Conservation (phyloP, 2,113 vertebrate species). For the Microcebus murinus region DNA sequence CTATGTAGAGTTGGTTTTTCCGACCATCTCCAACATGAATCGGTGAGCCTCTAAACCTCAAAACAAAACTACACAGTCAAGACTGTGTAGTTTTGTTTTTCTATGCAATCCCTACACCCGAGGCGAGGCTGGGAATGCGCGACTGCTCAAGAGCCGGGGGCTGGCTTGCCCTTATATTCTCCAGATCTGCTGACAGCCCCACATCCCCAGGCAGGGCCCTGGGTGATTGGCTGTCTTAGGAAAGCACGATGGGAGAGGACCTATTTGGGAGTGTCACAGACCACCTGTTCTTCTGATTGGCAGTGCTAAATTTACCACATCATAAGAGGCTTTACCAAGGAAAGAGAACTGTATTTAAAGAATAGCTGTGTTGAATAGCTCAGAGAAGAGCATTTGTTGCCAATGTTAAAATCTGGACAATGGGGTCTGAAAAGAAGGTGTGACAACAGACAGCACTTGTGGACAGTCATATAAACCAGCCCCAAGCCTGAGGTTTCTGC, state of each 20-base stretch:
- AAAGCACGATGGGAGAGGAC: conserved; percentile 85
- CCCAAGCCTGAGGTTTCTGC: neutral
- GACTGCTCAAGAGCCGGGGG: conserved; percentile 94
- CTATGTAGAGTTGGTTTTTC: conserved; percentile 91
- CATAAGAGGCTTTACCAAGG: conserved; percentile 76
- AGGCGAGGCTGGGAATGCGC: conserved; percentile 99
- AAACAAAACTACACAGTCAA: conserved; percentile 97
- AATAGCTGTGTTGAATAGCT: conserved; percentile 16
- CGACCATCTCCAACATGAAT: conserved; percentile 95
- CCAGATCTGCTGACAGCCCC: conserved; percentile 84
- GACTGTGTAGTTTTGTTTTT: conserved; percentile 97
- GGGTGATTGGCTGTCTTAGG: conserved; percentile 88
- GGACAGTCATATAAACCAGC: neutral
- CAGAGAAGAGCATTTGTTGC: conserved; percentile 21
- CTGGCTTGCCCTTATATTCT: conserved; percentile 91
- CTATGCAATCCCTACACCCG: conserved; percentile 99
- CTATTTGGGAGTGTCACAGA: conserved; percentile 84
- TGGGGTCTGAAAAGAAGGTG: neutral
- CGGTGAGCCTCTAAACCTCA: conserved; percentile 91
- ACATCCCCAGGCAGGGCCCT: conserved; percentile 79
- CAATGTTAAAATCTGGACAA: neutral
- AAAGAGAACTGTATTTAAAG: conserved; percentile 68
- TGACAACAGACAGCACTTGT: neutral
- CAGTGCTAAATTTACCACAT: conserved; percentile 85
- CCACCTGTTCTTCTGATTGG: conserved; percentile 87